These are phyloP conservation scores for Pseudolaguvia tuberculata DNA, from an alignment of 2,113 vertebrate genomes.

Conservation along the genomic window DNA sequence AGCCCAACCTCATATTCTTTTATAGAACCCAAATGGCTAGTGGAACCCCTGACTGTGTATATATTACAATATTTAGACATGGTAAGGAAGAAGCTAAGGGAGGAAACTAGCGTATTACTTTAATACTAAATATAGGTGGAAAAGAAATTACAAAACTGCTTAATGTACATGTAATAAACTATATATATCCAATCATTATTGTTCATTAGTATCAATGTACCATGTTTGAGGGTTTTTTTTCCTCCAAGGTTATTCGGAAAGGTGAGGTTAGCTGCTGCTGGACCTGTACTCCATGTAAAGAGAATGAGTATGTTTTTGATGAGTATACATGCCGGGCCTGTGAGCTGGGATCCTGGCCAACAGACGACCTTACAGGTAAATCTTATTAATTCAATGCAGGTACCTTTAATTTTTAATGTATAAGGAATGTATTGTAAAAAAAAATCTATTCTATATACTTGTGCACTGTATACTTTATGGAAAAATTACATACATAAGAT, in stretches of 20 bases:
- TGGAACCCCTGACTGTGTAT: too few species aligned
- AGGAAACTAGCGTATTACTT: too few species aligned
- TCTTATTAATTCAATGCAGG: background rate
- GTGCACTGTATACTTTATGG: background rate
- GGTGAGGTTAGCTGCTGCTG: constrained; percentile 98
- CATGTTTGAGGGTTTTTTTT: background rate
- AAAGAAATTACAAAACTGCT: background rate
- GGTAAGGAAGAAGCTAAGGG: too few species aligned
- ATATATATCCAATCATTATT: too few species aligned
- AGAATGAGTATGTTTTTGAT: constrained; percentile 93
- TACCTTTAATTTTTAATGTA: background rate
- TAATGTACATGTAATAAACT: background rate
- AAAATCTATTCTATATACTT: too few species aligned
- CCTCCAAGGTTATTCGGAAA: constrained; percentile 89
- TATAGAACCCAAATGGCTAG: too few species aligned
- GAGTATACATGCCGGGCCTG: constrained; percentile 96
- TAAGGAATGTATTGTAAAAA: background rate
- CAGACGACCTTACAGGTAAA: constrained; percentile 86
- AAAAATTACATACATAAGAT: background rate
- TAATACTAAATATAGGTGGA: background rate
- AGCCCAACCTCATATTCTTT: too few species aligned
- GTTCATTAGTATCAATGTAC: background rate
- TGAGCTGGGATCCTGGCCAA: constrained; percentile 90
- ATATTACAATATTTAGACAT: too few species aligned
- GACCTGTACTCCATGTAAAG: constrained; percentile 97